Evolutionary conservation across 2,888 invertebrate genomes (phyloP), one percentile per base, ranked within the genome.

Genomic region (Apodemia mormo): DNA sequence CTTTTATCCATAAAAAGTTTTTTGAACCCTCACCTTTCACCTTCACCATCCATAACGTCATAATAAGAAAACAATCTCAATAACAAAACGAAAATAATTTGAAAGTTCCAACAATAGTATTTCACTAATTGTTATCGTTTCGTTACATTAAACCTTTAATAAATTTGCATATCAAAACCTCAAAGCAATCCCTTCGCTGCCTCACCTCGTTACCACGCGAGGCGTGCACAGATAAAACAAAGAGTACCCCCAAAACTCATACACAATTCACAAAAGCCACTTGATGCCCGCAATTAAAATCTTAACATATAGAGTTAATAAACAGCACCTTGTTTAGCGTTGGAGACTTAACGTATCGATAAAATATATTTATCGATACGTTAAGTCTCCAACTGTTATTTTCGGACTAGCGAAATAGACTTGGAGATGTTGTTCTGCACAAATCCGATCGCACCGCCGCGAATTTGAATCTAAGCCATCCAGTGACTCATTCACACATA

Each of bases 201-300:
- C 76, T 68, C 75, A 75, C 75, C 74, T 74, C 78, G 76, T 77
- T 77, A 78, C 76, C 72, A 68, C 74, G 71, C 75, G 75, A 74
- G 74, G 74, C 72, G 52, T 37, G 72, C 73, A 68, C 68, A 81
- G 82, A 84, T 82, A 83, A 81, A 80, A 79, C 81, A 80, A 78
- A 79, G 77, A 68, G 74, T 74, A 69, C 76, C 76, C 49, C 77
- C 76, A 74, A 74, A 74, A 61, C 76, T 78, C 78, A 78, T 78
- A 79, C 78, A 80, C 80, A 79, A 74, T 75, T 78, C 78, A 79
- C 85, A 82, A 85, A 84, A 86, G 87, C 88, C 88, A 87, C 88
- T 90, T 90, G 85, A 89, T 87, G 85, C 86, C 88, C 87, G 87
- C 90, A 90, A 91, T 92, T 92, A 91, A 90, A 92, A 90, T 90